A percentile compares a stretch with the other conserved stretches of the same genome.
Conservation (phyloP, 2,797 vertebrate genomes). For the Lepilemur septentrionalis region DNA sequence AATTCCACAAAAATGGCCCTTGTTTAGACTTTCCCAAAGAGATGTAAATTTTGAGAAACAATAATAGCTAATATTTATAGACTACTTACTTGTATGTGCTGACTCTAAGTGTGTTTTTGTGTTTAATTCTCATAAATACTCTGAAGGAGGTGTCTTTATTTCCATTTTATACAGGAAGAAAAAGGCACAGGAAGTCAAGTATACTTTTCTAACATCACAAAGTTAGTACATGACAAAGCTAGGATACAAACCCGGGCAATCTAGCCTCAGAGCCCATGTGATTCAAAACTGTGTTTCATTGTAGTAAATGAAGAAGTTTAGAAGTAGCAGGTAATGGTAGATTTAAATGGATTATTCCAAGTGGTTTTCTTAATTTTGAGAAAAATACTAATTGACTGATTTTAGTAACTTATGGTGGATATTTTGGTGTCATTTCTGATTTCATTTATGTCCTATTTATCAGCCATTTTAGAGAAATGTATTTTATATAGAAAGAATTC, state of each 20-base stretch:
- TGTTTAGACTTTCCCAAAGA: background rate
- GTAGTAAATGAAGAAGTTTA: background rate
- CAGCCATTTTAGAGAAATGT: background rate
- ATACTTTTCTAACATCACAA: background rate
- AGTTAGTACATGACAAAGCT: background rate
- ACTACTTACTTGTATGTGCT: background rate
- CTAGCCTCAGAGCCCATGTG: background rate
- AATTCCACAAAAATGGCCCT: background rate
- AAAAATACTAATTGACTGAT: background rate
- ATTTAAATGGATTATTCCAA: background rate
- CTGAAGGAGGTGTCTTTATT: background rate
- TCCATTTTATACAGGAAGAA: background rate
- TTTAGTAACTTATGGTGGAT: background rate
- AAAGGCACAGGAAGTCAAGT: background rate
- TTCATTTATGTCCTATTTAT: background rate
- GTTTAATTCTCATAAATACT: background rate
- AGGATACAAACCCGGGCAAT: background rate
- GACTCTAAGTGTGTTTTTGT: background rate
- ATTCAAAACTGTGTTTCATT: background rate
- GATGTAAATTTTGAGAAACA: background rate
- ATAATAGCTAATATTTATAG: background rate
- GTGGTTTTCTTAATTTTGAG: background rate
- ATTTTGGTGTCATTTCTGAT: background rate
- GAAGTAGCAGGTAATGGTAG: background rate
- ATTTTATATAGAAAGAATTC: constrained; percentile 6